Evolutionary conservation across 2,797 vertebrate species (phyloP).

Genomic region (Gambelia wislizenii): DNA sequence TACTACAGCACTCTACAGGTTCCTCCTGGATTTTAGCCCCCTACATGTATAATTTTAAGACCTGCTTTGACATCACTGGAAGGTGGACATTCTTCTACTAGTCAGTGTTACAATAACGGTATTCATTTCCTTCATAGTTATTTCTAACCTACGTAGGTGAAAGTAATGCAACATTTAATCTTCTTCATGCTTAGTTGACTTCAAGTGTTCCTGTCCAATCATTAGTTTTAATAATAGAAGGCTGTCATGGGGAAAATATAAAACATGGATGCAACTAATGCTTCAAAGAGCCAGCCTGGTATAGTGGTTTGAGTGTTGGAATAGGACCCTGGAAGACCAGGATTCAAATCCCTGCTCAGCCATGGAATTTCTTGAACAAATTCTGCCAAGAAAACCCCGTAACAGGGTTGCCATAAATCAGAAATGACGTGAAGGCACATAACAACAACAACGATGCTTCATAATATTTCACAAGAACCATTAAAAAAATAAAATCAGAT

Average conservation of each 20-base stretch:
- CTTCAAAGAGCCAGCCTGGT: no score
- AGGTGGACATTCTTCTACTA: background rate
- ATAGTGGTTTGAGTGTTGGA: no score
- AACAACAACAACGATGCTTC: no score
- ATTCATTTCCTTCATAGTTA: background rate
- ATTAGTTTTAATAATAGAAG: background rate
- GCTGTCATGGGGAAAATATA: background rate
- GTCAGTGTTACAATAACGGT: background rate
- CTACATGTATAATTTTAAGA: background rate
- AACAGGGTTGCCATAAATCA: no score
- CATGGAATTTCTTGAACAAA: no score
- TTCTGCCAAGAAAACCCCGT: no score
- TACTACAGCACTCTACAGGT: background rate
- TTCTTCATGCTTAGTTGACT: background rate
- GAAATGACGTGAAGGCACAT: no score
- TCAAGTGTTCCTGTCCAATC: background rate
- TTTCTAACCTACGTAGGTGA: background rate
- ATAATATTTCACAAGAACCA: background rate
- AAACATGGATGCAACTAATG: background rate
- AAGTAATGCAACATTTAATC: conserved; percentile 1
- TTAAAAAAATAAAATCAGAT: background rate
- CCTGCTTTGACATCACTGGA: background rate
- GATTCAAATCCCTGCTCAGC: no score
- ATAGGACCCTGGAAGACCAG: no score
- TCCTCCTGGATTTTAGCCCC: background rate